phyloP scores from a whole-genome alignment of 2,797 vertebrate genomes.

The Lateolabrax maculatus region DNA sequence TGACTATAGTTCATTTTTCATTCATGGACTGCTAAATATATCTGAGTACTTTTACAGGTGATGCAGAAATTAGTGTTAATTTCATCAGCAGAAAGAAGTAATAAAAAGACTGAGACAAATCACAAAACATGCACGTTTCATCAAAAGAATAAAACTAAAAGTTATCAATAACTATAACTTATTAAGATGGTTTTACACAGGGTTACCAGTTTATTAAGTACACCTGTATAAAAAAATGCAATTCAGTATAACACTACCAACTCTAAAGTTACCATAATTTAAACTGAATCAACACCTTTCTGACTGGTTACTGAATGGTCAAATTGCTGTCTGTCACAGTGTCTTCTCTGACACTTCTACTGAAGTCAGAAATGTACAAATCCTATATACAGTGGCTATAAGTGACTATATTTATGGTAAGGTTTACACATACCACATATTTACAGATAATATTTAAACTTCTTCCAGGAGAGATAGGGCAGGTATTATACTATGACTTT shows the following conservation, averaged over 20 bases:
- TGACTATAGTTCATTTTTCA: background rate
- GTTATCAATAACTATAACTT: background rate
- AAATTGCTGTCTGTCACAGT: too few relatives aligned
- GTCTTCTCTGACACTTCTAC: background rate
- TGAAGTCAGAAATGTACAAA: conserved; percentile 3
- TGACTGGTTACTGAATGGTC: background rate
- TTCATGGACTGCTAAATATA: background rate
- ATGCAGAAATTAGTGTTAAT: background rate
- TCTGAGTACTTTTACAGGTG: background rate
- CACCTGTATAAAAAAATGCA: background rate
- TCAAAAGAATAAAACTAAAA: too few relatives aligned
- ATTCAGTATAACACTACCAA: background rate
- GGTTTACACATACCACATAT: background rate
- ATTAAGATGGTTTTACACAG: background rate
- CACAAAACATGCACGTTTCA: background rate
- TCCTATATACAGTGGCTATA: background rate
- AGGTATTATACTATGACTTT: background rate
- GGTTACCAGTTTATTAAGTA: background rate
- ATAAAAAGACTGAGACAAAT: background rate
- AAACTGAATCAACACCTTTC: background rate
- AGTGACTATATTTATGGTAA: background rate
- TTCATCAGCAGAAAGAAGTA: background rate
- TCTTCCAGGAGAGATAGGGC: background rate
- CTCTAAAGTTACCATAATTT: too few relatives aligned
- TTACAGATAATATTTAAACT: background rate